Percentiles rank a stretch among this genome's conserved stretches.
phyloP scores from a whole-genome alignment of 1,140 invertebrate genomes.

The Neoseiulus cucumeris region DNA sequence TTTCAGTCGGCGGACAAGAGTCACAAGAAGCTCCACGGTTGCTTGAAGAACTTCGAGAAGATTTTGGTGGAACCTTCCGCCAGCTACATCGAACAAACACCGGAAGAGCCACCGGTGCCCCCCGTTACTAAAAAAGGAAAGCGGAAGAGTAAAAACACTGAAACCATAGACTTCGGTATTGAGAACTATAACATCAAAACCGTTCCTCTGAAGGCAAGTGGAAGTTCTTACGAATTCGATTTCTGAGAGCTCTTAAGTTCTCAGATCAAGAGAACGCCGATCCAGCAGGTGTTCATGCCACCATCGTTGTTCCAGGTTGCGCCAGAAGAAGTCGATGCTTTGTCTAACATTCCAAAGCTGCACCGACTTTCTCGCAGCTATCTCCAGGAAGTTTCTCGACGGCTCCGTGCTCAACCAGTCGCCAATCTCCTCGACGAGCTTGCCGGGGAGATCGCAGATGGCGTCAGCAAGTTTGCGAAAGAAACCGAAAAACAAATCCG shows the following conservation, averaged over 20 bases:
- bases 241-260: too few species aligned
- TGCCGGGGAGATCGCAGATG: constrained; percentile 12
- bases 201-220: not conserved
- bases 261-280: too few species aligned
- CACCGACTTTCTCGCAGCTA: not conserved
- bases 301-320: not conserved
- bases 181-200: not conserved
- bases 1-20: constrained; percentile 22
- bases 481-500: constrained; percentile 14
- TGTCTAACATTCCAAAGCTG: not conserved
- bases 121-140: not conserved
- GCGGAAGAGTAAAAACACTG: not conserved
- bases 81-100: not conserved
- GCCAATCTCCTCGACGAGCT: constrained; percentile 25
- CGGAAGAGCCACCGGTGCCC: not conserved
- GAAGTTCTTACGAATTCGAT: too few species aligned
- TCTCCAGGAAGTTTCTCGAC: not conserved
- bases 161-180: not conserved
- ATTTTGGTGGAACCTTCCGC: not conserved
- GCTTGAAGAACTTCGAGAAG: not conserved
- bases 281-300: too few species aligned
- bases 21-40: constrained; percentile 17
- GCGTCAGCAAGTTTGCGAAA: constrained; percentile 13
- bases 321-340: not conserved
- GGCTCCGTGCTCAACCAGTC: not conserved